Percentiles rank a stretch among this genome's conserved stretches.
These are phyloP conservation scores for Charina bottae DNA, from an alignment of 2,113 vertebrate genomes.

Conservation along the genomic window DNA sequence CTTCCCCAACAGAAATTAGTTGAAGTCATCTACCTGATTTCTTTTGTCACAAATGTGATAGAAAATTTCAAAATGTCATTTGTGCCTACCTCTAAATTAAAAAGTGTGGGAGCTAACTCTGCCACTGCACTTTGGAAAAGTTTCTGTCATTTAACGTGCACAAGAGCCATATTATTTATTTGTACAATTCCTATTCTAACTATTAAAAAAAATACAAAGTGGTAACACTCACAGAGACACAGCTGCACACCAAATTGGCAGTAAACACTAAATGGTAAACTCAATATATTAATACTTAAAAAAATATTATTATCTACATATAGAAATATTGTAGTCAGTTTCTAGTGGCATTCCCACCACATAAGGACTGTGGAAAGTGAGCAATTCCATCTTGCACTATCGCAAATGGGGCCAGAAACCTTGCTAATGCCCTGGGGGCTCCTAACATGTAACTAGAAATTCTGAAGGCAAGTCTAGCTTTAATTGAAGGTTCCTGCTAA, in stretches of 20 bases:
- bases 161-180: neutral
- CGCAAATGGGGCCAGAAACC: neutral
- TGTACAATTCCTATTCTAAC: neutral
- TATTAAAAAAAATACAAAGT: neutral
- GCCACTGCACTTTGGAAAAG: neutral
- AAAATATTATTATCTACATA: neutral
- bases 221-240: neutral
- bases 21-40: neutral
- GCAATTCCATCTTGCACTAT: neutral
- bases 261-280: neutral
- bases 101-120: neutral
- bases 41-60: neutral
- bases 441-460: neutral
- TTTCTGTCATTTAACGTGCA: neutral
- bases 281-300: neutral
- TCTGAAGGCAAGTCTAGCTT: neutral
- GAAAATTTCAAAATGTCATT: neutral
- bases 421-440: neutral
- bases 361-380: neutral
- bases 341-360: neutral
- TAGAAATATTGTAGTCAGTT: neutral
- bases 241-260: neutral
- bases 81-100: neutral
- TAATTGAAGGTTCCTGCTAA: neutral
- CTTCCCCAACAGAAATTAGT: neutral